A percentile compares a stretch with the other conserved stretches of the same genome.
These are phyloP conservation scores for Microcaecilia unicolor DNA, from an alignment of 2,797 vertebrate species.

Conservation along the genomic window DNA sequence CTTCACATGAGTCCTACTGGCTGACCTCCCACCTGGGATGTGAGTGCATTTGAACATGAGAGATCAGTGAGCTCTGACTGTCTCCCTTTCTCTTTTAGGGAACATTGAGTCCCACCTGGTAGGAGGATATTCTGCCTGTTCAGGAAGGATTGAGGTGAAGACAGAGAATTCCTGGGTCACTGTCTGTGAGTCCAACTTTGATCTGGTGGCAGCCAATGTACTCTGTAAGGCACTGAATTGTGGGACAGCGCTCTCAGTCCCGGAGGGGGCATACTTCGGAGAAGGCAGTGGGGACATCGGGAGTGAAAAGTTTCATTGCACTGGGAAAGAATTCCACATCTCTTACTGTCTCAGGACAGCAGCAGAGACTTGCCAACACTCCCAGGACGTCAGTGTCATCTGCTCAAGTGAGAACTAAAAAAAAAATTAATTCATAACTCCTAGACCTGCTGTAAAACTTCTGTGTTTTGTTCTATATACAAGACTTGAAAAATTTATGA, in stretches of 20 bases:
- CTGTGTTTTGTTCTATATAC: no score
- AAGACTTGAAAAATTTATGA: no score
- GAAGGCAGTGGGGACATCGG: slow-evolving; percentile 28
- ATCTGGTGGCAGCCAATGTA: slow-evolving; percentile 48
- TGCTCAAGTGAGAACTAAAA: slow-evolving; percentile 50
- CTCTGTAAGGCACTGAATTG: slow-evolving; percentile 50
- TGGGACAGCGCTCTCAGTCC: slow-evolving; percentile 34
- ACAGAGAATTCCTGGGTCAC: slow-evolving; percentile 29
- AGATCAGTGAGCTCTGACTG: no score
- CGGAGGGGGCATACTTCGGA: slow-evolving; percentile 24
- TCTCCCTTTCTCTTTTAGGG: slow-evolving; percentile 21
- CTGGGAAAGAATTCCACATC: slow-evolving; percentile 36
- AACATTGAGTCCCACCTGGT: slow-evolving; percentile 27
- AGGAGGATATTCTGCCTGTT: slow-evolving; percentile 40
- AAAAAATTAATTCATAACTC: background rate
- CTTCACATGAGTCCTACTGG: no score
- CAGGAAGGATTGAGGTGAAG: slow-evolving; percentile 41
- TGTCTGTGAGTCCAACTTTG: slow-evolving; percentile 45
- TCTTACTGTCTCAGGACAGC: slow-evolving; percentile 30
- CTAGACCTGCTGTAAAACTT: background rate
- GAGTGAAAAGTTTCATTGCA: slow-evolving; percentile 47
- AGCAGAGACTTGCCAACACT: slow-evolving; percentile 27
- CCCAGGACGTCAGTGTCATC: slow-evolving; percentile 23
- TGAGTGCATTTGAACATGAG: no score
- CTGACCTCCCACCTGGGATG: no score